These are phyloP conservation scores for Tipula vernalis DNA, from an alignment of 2,888 invertebrate genomes.

Conservation along the genomic window DNA sequence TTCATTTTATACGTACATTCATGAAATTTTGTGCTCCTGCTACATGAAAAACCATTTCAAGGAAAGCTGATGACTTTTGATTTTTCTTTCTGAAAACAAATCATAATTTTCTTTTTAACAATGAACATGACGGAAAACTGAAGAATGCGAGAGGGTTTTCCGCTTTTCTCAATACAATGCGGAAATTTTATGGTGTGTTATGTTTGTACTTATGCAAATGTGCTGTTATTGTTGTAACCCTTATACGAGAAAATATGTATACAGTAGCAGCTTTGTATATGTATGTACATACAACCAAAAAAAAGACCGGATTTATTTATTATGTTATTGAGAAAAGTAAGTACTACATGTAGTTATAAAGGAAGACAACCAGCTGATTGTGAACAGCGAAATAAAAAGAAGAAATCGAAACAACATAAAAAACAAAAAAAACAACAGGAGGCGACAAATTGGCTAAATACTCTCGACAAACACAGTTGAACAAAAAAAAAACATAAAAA, in stretches of 20 bases:
- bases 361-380: background rate
- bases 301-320: background rate
- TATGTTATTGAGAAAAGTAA: background rate
- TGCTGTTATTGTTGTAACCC: background rate
- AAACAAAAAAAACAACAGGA: background rate
- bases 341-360: background rate
- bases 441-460: slow-evolving; percentile 10
- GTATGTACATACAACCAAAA: background rate
- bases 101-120: background rate
- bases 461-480: background rate
- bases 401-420: background rate
- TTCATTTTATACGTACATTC: background rate
- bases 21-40: slow-evolving; percentile 11
- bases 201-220: background rate
- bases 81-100: background rate
- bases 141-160: background rate
- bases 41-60: slow-evolving; percentile 15
- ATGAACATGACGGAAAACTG: background rate
- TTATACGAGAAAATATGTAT: background rate
- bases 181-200: background rate
- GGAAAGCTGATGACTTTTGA: slow-evolving; percentile 17
- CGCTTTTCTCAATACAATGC: background rate
- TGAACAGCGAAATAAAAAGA: background rate
- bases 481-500: background rate
- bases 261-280: background rate